Base-by-base conservation (phyloP, 2,888 invertebrate species). In the Eledone cirrhosa region DNA sequence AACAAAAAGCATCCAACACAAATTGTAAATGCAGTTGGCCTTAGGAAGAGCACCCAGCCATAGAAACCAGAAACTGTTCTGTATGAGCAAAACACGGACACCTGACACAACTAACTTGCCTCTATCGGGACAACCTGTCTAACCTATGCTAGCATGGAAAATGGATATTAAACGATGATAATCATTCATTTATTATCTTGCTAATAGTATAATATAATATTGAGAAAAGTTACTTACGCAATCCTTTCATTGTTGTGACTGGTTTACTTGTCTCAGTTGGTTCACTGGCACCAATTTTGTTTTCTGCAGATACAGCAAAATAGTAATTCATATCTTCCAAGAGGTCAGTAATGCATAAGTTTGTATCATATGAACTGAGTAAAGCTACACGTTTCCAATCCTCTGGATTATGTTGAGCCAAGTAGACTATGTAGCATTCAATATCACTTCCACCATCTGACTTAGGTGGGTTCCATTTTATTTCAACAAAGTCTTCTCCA, bases 291-390 rank as follows among this genome's bases (percentile, higher is more conserved):
- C 98, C 98, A 1, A 97, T 98, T 84, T 95, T 94, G 92, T 96
- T 96, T 24, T 95, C 93, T 16, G 96, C 96, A 77, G 94, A 92
- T 0, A 96, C 96, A 22, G 96, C 93, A 93, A 96, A 96, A 88
- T 95, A 94, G 88, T 96, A 96, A 0, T 94, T 94, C 92, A 97
- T 96, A 79, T 97, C 97, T 90, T 97, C 97, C 41, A 95, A 94
- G 22, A 98, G 92, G 67, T 83, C 85, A 48, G 53, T 74, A 11
- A 83, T 80, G n/a, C 75, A 27, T 48, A 74, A 75, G 22, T 67
- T 41, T n/a, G 59, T 72, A 24, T 76, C 78, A 48, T 24, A 59
- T 7, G 74, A 48, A 31, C 48, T n/a, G 31, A 75, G 48, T 16
- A 29, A 27, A n/a, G 78, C 53, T 14, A 75, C 78, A 47, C 29